Conservation (phyloP, 2,113 vertebrate genomes). For the Physeter macrocephalus region DNA sequence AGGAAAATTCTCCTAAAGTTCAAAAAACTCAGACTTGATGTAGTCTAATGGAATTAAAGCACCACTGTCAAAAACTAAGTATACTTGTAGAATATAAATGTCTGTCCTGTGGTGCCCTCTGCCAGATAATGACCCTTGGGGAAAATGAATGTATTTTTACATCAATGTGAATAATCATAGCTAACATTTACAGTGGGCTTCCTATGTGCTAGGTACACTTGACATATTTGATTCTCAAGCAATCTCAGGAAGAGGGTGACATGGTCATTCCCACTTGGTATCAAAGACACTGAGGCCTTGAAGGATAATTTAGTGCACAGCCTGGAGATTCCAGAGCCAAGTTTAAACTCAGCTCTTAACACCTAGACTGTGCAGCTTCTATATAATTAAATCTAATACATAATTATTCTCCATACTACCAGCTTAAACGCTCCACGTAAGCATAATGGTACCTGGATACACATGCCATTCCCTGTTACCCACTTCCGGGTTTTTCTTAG, state of each 20-base stretch:
- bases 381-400: not conserved
- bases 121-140: not conserved
- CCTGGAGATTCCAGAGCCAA: not conserved
- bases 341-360: not conserved
- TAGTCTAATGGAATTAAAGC: constrained; percentile 28
- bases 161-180: not conserved
- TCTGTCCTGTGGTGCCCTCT: not conserved
- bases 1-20: constrained; percentile 22
- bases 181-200: not conserved
- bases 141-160: not conserved
- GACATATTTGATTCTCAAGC: not conserved
- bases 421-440: not conserved
- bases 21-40: constrained; percentile 3
- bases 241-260: not conserved
- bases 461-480: too few species aligned
- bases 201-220: not conserved
- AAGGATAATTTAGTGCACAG: not conserved
- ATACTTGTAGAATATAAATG: not conserved
- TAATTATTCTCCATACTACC: not conserved
- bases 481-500: not conserved
- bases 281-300: not conserved
- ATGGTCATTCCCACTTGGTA: not conserved
- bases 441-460: not conserved
- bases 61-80: not conserved
- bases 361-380: not conserved